phyloP scores from a whole-genome alignment of 2,888 invertebrate species.

The Lepas anatifera region DNA sequence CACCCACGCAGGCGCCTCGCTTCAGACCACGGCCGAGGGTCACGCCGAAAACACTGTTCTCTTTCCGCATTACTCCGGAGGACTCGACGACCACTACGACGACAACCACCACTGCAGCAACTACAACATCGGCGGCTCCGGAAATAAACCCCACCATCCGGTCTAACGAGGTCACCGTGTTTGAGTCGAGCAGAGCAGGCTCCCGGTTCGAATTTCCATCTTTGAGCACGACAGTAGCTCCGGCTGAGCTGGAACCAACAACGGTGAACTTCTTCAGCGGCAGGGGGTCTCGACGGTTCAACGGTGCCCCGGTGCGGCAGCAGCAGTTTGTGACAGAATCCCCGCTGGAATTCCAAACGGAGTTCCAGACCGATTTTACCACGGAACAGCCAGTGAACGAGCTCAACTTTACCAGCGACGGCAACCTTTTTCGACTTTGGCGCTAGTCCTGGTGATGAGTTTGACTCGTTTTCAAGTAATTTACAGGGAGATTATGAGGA shows the following conservation, averaged over 20 bases:
- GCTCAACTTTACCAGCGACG: background rate
- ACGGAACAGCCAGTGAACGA: background rate
- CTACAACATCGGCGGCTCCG: too few species aligned
- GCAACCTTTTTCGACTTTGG: background rate
- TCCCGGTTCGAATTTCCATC: background rate
- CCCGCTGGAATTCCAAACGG: too few species aligned
- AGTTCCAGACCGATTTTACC: background rate
- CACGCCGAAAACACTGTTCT: background rate
- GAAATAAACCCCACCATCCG: background rate
- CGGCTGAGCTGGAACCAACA: too few species aligned
- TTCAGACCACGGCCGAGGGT: background rate
- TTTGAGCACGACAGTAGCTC: too few species aligned
- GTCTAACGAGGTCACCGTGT: background rate
- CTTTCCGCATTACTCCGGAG: too few species aligned
- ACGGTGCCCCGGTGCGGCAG: too few species aligned
- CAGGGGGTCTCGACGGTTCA: too few species aligned
- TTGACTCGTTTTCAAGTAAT: background rate
- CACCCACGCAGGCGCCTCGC: background rate
- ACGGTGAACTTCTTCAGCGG: too few species aligned
- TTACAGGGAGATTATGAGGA: background rate
- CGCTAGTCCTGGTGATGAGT: background rate
- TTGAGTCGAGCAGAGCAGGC: background rate
- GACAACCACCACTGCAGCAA: too few species aligned
- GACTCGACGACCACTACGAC: background rate
- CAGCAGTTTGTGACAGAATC: too few species aligned